Evolutionary conservation across 2,113 vertebrate genomes (phyloP), one percentile per base, ranked within the genome.

Genomic region (Sinocyclocheilus maitianheensis): DNA sequence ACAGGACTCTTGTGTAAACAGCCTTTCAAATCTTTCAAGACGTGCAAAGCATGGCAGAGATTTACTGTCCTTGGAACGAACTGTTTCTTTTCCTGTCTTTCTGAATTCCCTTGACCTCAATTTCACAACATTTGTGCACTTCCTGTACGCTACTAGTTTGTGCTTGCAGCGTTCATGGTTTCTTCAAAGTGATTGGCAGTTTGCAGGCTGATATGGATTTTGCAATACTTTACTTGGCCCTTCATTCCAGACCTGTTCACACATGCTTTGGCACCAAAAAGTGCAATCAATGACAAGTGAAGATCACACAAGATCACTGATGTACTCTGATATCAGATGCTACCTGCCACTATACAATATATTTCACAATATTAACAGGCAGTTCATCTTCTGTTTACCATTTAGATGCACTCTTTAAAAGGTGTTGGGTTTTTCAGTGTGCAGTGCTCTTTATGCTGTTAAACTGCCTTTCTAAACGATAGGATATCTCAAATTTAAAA

Each of bases 1-100:
- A 67, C 14, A 4, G 7, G n/a, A 43, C 8, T 1, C 55, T 55
- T 81, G 37, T 10, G 46, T 30, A 69, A 82, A 82, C 80, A 62
- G 13, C 7, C 43, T 34, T 37, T 51, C 24, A 34, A 30, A 82
- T 69, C 62, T 62, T 62, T 37, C 55, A 11, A 62, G 14, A 65
- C 4, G 14, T 37, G 16, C 13, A 81, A 30, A 81, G 43, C 79
- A 46, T 30, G 40, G 24, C 16, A 51, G 46, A 82, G 80, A 51
- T 82, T 82, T 72, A 72, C 65, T 83, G 67, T 83, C 81, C 81
- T 83, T 12, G 37, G 67, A 37, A 83, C 48, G 1, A 26, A 55
- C 6, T 24, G 67, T 83, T 37, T 72, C 48, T 10, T 67, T 85
- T 53, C 30, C 11, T 76, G 12, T 3, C 14, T 22, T 12, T 76